Evolutionary conservation across 2,113 vertebrate species (phyloP).

Genomic region (Micronycteris hirsuta): DNA sequence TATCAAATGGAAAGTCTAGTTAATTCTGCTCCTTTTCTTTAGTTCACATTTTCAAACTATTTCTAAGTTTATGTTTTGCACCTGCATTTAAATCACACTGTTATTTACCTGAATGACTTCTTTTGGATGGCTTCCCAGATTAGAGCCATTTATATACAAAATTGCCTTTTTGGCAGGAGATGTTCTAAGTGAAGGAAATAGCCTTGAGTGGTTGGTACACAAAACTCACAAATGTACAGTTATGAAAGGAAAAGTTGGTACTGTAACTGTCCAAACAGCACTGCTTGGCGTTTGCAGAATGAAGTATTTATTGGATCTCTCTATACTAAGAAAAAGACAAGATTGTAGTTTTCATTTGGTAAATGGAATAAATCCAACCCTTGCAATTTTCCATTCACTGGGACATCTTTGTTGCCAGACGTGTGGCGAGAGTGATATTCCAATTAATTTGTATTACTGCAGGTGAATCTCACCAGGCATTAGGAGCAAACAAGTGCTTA

Average conservation of each 20-base stretch:
- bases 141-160: conserved; percentile 55
- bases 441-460: not conserved
- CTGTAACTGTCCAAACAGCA: conserved; percentile 26
- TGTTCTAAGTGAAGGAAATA: conserved; percentile 57
- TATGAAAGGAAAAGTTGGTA: conserved; percentile 13
- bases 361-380: conserved; percentile 40
- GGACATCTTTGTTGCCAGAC: conserved; percentile 5
- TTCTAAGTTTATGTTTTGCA: conserved; percentile 56
- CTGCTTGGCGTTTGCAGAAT: conserved; percentile 28
- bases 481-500: not conserved
- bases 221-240: conserved; percentile 59
- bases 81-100: conserved; percentile 62
- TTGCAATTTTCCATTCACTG: conserved; percentile 45
- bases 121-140: conserved; percentile 63
- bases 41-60: conserved; percentile 40
- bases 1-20: not conserved
- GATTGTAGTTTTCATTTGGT: conserved; percentile 38
- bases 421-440: not conserved
- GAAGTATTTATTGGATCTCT: conserved; percentile 44
- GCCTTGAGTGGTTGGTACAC: conserved; percentile 46
- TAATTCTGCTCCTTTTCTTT: not conserved
- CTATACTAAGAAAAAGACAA: not conserved
- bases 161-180: conserved; percentile 62
- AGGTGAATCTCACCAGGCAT: not conserved
- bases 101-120: conserved; percentile 65